phyloP scores from a whole-genome alignment of 2,888 invertebrate genomes.

The Conops quadrifasciatus region DNA sequence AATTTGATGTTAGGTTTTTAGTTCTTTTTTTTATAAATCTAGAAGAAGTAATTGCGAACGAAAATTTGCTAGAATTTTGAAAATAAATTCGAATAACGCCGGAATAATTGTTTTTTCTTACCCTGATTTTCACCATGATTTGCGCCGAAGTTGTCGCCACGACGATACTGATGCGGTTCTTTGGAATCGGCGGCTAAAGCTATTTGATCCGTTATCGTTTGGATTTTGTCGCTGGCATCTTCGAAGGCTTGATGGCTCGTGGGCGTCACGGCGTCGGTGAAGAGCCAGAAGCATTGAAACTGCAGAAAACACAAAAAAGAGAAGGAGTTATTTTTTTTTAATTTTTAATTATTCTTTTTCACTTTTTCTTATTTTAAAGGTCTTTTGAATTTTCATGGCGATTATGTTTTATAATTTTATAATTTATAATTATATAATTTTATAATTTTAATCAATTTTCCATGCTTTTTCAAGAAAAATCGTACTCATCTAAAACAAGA shows the following conservation, averaged over 20 bases:
- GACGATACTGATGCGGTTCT: conserved; percentile 50
- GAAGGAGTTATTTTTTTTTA: too few species aligned
- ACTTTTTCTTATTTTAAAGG: too few species aligned
- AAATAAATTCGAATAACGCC: neutral
- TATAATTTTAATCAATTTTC: too few species aligned
- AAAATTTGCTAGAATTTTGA: neutral
- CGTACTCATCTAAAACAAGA: too few species aligned
- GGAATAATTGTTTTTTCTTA: neutral
- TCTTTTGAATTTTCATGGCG: too few species aligned
- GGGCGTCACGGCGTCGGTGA: conserved; percentile 35
- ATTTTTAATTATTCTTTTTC: too few species aligned
- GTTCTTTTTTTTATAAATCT: neutral
- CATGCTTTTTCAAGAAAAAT: too few species aligned
- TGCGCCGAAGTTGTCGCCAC: conserved; percentile 46
- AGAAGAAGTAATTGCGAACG: too few species aligned
- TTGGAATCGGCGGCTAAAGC: conserved; percentile 55
- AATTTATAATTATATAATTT: too few species aligned
- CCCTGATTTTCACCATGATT: neutral
- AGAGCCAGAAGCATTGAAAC: conserved; percentile 43
- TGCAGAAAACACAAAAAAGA: conserved; percentile 4
- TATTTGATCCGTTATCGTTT: conserved; percentile 54
- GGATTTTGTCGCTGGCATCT: conserved; percentile 50
- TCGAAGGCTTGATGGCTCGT: conserved; percentile 46
- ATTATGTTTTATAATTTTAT: too few species aligned
- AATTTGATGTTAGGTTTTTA: neutral